Evolutionary conservation across 2,797 vertebrate genomes (phyloP), one percentile per base, ranked within the genome.

Genomic region (Microctenopoma steveboyesi): DNA sequence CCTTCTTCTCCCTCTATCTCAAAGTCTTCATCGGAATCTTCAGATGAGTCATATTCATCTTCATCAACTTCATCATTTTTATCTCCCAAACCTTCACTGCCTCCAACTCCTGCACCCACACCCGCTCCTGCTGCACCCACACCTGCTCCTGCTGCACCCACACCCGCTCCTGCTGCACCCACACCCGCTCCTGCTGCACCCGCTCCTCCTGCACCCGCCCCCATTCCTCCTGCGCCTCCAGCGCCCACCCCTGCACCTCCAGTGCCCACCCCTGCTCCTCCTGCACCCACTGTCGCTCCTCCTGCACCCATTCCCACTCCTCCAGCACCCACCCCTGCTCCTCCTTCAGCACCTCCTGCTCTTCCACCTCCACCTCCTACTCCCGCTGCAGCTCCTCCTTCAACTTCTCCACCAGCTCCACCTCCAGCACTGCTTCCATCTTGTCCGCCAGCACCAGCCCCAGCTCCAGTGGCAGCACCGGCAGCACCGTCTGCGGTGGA

Each of bases 11-110:
- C 68, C 0, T 70, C 74, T n/a, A 39, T 57, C 2, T 61, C 80
- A 9, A 47, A 68, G 1, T 65, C 64, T 33, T 71, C 65, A 50
- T 83, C 84, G 6, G 61, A 86, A 39, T 77, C 74, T 28, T 78
- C 81, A 49, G 78, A 84, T 11, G 74, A 89, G 22, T 83, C 74
- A 0, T 42, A 64, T 0, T 54, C 71, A 8, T 76, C 74, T 7
- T 16, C 84, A 0, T 70, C 72, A 14, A 59, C 69, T 18, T 37
- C 73, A 4, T 58, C 73, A 18, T 43, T 6, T 30, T 30, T 6
- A 30, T 6, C 28, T 30, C 28, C 76, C 0, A 53, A 51, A 25
- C 11, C 69, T 55, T 45, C 64, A 27, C n/a, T 54, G 12, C 14
- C 68, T 0, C 60, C 79, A 1, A 1, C 58, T 10, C 15, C 63